phyloP scores from a whole-genome alignment of 2,888 invertebrate species.

The Tachystola acroxantha region DNA sequence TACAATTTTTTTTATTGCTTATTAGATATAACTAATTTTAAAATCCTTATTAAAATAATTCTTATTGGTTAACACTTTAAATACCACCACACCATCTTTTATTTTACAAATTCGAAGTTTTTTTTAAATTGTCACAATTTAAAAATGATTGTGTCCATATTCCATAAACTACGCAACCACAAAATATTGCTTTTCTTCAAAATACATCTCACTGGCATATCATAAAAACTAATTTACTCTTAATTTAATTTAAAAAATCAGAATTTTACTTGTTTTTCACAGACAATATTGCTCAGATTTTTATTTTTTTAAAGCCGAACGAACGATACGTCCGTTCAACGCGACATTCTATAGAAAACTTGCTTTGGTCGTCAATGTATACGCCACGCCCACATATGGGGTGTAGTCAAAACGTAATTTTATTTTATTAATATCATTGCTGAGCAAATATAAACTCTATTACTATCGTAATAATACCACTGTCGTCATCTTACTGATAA shows the following conservation, averaged over 20 bases:
- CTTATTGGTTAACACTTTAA: neutral
- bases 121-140: neutral
- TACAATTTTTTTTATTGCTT: slow-evolving; percentile 4
- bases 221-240: too few species aligned
- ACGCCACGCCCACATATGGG: slow-evolving; percentile 68
- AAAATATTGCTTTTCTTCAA: slow-evolving; percentile 8
- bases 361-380: slow-evolving; percentile 19
- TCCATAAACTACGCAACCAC: neutral
- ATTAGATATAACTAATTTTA: neutral
- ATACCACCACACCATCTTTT: neutral
- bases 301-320: slow-evolving; percentile 20
- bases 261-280: too few species aligned
- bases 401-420: slow-evolving; percentile 62
- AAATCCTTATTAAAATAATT: too few species aligned
- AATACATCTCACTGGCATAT: too few species aligned
- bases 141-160: too few species aligned
- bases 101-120: neutral
- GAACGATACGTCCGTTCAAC: slow-evolving; percentile 38
- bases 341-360: slow-evolving; percentile 46
- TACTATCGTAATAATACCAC: slow-evolving; percentile 44
- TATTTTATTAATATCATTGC: slow-evolving; percentile 61
- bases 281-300: slow-evolving; percentile 17
- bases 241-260: neutral
- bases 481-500: slow-evolving; percentile 33
- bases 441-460: slow-evolving; percentile 65